Conservation (phyloP, 2,888 invertebrate species). For the Orgyia antiqua region DNA sequence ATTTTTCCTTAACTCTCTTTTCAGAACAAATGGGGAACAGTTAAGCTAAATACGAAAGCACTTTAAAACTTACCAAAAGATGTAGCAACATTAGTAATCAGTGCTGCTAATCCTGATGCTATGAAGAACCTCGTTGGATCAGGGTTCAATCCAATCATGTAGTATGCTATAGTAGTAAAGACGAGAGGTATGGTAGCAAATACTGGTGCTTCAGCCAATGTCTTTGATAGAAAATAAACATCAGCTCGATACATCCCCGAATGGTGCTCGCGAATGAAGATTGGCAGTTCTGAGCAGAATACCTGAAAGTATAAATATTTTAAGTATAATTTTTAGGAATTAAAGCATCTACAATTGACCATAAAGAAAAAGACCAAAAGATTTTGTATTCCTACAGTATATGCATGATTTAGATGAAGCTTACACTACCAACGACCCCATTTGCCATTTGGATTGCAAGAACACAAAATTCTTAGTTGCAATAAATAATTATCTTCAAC, state of each 20-base stretch:
- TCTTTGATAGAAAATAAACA: conserved; percentile 94
- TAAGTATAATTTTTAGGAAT: background rate
- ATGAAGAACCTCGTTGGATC: conserved; percentile 84
- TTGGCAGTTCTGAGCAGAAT: conserved; percentile 92
- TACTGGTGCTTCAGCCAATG: conserved; percentile 91
- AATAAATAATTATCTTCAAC: no score
- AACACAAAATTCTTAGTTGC: no score
- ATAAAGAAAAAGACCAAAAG: background rate
- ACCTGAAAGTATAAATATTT: conserved; percentile 78
- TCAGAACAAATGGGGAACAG: no score
- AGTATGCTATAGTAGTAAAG: conserved; percentile 91
- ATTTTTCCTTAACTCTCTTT: no score
- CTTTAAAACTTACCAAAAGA: conserved; percentile 84
- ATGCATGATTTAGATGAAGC: no score
- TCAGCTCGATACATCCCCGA: conserved; percentile 95
- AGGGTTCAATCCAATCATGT: conserved; percentile 90
- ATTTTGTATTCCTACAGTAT: background rate
- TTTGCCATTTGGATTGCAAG: no score
- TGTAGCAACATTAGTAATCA: conserved; percentile 93
- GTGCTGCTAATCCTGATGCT: conserved; percentile 83
- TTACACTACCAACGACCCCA: no score
- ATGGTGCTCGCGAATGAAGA: conserved; percentile 92
- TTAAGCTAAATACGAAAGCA: background rate
- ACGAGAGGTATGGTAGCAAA: conserved; percentile 90
- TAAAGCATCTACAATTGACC: background rate